Evolutionary conservation across 2,113 vertebrate genomes (phyloP).

Genomic region (Osmerus eperlanus): DNA sequence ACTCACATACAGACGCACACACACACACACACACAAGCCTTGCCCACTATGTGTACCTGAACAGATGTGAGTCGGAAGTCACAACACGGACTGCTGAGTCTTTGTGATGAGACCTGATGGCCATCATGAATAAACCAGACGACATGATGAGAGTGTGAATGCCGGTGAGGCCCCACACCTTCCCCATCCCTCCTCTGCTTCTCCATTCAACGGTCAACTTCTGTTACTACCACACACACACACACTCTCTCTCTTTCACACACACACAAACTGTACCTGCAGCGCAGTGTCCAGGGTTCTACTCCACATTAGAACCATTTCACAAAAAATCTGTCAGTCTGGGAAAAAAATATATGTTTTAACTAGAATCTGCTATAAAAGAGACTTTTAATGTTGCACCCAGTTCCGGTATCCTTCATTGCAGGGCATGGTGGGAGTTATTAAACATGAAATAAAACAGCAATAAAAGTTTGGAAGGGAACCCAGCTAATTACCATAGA

Average conservation of each 20-base stretch:
- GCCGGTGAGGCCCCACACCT: neutral
- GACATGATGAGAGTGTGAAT: constrained; percentile 5
- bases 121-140: neutral
- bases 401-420: neutral
- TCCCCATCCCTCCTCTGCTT: neutral
- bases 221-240: neutral
- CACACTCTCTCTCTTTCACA: neutral
- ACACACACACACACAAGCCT: neutral
- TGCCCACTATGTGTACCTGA: neutral
- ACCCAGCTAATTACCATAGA: constrained; percentile 4
- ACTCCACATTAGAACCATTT: too few species aligned
- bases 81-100: neutral
- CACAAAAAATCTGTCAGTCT: neutral
- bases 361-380: neutral
- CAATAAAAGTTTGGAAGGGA: constrained; percentile 4
- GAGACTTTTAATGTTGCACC: neutral
- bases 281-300: too few species aligned
- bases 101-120: constrained; percentile 1
- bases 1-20: neutral
- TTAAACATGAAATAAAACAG: constrained; percentile 10
- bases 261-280: too few species aligned
- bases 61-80: neutral
- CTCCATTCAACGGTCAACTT: neutral
- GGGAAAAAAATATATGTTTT: neutral
- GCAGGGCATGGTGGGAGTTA: neutral